Evolutionary conservation across 37 sponge, comb jelly and placozoan species (phyloP).

Genomic region (Amphimedon queenslandica): DNA sequence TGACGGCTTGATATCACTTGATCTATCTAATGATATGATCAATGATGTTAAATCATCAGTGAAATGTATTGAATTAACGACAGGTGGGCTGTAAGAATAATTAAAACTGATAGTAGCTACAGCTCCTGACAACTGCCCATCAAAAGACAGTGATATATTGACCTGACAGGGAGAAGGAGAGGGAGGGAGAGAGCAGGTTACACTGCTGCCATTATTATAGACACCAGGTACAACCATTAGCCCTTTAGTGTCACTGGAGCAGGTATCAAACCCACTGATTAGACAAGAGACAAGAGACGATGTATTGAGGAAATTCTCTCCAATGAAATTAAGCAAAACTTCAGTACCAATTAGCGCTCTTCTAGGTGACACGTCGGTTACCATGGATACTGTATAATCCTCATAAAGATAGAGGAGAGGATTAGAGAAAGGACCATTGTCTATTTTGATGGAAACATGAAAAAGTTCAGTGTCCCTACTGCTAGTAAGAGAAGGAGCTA

Average conservation of each 20-base stretch:
- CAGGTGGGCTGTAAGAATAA: slow-evolving; percentile 41
- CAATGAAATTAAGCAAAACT: slow-evolving; percentile 32
- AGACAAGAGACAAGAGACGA: slow-evolving; percentile 21
- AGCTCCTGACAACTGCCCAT: slow-evolving; percentile 69
- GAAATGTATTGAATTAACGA: slow-evolving; percentile 44
- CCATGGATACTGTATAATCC: slow-evolving; percentile 26
- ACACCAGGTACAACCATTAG: too few relatives aligned
- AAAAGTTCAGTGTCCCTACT: background rate
- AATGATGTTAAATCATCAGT: slow-evolving; percentile 38
- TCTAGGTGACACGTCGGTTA: slow-evolving; percentile 15
- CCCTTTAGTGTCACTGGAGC: background rate
- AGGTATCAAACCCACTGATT: slow-evolving; percentile 17
- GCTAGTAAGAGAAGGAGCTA: background rate
- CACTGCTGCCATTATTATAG: slow-evolving; percentile 17
- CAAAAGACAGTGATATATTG: slow-evolving; percentile 36
- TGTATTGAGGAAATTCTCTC: slow-evolving; percentile 44
- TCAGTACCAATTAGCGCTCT: background rate
- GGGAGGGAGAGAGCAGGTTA: slow-evolving; percentile 61
- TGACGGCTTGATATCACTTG: slow-evolving; percentile 12
- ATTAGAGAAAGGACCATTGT: slow-evolving; percentile 49
- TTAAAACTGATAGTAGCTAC: background rate
- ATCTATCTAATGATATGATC: slow-evolving; percentile 49
- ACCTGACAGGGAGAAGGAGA: slow-evolving; percentile 58
- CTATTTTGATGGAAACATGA: slow-evolving; percentile 30
- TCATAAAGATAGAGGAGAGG: slow-evolving; percentile 26